Percentiles rank a stretch among this genome's conserved stretches.
phyloP scores from a whole-genome alignment of 2,113 vertebrate species.

The Bubo bubo region DNA sequence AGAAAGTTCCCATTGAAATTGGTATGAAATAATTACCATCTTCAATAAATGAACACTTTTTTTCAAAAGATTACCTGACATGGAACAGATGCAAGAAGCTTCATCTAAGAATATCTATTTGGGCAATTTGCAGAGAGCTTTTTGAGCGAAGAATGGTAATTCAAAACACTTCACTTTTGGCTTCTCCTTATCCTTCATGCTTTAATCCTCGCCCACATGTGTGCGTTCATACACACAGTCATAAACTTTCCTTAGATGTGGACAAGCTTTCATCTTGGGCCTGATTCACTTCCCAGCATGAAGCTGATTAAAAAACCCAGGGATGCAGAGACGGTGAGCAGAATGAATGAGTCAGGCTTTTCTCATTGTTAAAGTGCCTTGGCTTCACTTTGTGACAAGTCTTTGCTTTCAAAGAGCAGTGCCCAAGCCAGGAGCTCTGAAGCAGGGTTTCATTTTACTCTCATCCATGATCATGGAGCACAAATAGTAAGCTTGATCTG shows the following conservation, averaged over 20 bases:
- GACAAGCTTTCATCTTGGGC: neutral
- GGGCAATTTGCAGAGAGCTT: neutral
- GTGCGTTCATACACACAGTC: fast-evolving
- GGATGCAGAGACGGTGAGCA: neutral
- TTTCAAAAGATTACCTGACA: neutral
- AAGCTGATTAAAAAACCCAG: neutral
- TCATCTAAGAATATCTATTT: neutral
- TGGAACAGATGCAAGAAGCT: neutral
- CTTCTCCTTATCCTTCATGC: neutral
- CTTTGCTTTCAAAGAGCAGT: neutral
- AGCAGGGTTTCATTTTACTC: neutral
- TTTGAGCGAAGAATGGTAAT: neutral
- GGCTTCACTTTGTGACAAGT: neutral
- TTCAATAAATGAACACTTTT: neutral
- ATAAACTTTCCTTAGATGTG: neutral
- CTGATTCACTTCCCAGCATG: neutral
- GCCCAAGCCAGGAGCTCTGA: neutral
- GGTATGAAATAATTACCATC: neutral
- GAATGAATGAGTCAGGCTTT: neutral
- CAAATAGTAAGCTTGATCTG: neutral
- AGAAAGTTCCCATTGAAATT: neutral
- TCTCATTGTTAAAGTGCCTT: neutral
- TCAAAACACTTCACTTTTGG: neutral
- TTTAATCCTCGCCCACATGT: neutral
- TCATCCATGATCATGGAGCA: neutral